Base-by-base conservation (phyloP, 1,140 invertebrate genomes). In the Whitmania pigra region DNA sequence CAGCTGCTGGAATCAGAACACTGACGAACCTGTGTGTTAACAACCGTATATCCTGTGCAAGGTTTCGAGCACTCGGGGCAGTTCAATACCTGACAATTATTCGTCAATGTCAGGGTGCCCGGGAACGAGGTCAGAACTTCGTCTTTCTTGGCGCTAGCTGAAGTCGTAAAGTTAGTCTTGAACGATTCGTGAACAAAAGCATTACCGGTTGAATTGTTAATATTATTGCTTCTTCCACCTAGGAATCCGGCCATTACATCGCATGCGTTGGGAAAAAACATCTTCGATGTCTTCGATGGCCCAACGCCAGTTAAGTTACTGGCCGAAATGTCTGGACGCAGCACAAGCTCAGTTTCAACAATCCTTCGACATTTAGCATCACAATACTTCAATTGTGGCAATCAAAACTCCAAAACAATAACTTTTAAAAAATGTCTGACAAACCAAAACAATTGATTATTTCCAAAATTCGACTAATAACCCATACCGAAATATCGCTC, bases 161-260 rank as follows among this genome's bases (percentile, higher is more conserved):
- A 63, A 63, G 57, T 25, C 18, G 57, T 25, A 15, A 63, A 63
- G 18, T 63, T 63, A 63, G 22, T 63, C 29, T 63, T 63, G 57
- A 63, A 63, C 29, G 57, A 22, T 25, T 63, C 57, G 57, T 63
- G 57, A 63, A 63, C 57, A 63, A 63, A 63, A 31, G 57, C 22
- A 15, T 63, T 63, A 63, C 29, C 29, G 11, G 57, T 25, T 7
- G 57, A 18, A 63, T 31, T 63, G 18, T 31, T 63, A 22, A 63
- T 63, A 31, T 63, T 63, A 22, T 25, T 31, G 29, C 29, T 63
- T 63, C 57, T 63, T 31, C 57, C 57, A 31, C 57, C 57, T 63
- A 63, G 22, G 57, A 63, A 63, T 25, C 57, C 57, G 22, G 57
- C 57, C 57, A 63, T 63, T 31, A 63, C 57, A 22, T 63, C 57